Evolutionary conservation across 2,113 vertebrate genomes (phyloP), one percentile per base, ranked within the genome.

Genomic region (Tragelaphus buxtoni): DNA sequence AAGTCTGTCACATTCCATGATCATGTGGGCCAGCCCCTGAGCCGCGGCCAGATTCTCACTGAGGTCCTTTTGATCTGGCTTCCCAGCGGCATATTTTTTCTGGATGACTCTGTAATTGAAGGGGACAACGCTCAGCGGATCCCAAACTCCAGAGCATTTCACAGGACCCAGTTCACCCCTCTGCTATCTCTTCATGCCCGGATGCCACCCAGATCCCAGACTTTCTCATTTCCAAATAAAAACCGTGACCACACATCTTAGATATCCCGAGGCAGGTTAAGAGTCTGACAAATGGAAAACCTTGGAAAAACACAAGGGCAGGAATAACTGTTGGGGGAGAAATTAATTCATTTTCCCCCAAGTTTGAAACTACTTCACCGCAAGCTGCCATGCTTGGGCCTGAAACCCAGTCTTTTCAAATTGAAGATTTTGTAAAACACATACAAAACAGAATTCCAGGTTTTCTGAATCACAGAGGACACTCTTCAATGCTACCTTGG

Each of bases 11-110:
- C 99, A 99, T 98, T 99, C 99, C 94, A 98, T 98, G 98, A 99
- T 99, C 99, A 99, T 99, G 97, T 99, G 99, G 97, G 99, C 99
- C 7, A 99, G 99, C 65, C 99, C 99, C 96, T 99, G 99, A 49
- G 99, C 99, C 26, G 99, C 99, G 28, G 99, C 99, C 98, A 99
- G 98, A 94, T 99, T 99, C 98, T 99, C 99, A 98, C 98, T 99
- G 98, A 99, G 99, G 98, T 99, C 99, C 98, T 99, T 99, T 98
- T 99, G 99, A 98, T 99, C 99, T 60, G 99, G 99, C 96, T 99
- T 99, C 96, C 99, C 99, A 0, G 99, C 99, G 97, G 99, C 99
- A 30, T 99, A 99, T 98, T 99, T 99, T 98, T 99, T 99, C 98
- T 99, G 99, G 98, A 99, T 99, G 97, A 99, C 99, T 98, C 99